phyloP scores from a whole-genome alignment of 2,797 vertebrate species.

The Periophthalmus magnuspinnatus region DNA sequence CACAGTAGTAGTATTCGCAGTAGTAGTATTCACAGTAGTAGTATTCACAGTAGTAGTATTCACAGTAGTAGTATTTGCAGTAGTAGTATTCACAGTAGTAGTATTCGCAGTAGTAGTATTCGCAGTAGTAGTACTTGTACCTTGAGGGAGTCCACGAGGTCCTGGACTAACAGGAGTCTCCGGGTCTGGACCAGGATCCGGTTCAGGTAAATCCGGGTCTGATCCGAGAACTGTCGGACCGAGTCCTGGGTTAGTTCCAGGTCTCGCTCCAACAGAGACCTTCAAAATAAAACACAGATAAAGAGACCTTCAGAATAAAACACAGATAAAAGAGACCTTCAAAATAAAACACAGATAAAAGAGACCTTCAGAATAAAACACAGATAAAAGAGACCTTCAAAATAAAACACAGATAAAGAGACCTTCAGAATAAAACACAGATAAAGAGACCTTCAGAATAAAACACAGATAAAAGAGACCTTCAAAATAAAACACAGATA shows the following conservation, averaged over 20 bases:
- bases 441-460: too few relatives aligned
- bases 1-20: not conserved
- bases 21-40: not conserved
- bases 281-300: too few relatives aligned
- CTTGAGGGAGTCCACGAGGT: constrained; percentile 93
- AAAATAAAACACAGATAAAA: too few relatives aligned
- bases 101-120: not conserved
- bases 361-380: too few relatives aligned
- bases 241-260: constrained; percentile 81
- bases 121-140: constrained; percentile 18
- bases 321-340: too few relatives aligned
- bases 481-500: too few relatives aligned
- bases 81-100: not conserved
- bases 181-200: constrained; percentile 77
- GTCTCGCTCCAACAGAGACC: constrained; percentile 84
- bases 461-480: too few relatives aligned
- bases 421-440: too few relatives aligned
- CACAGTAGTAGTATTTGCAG: not conserved
- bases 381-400: too few relatives aligned
- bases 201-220: constrained; percentile 80
- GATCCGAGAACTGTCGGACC: constrained; percentile 81
- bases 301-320: too few relatives aligned
- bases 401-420: too few relatives aligned
- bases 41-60: not conserved
- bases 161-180: constrained; percentile 88